Percentiles rank a stretch among this genome's conserved stretches.
Evolutionary conservation across 2,113 vertebrate genomes (phyloP).

Genomic region (Gadus macrocephalus): DNA sequence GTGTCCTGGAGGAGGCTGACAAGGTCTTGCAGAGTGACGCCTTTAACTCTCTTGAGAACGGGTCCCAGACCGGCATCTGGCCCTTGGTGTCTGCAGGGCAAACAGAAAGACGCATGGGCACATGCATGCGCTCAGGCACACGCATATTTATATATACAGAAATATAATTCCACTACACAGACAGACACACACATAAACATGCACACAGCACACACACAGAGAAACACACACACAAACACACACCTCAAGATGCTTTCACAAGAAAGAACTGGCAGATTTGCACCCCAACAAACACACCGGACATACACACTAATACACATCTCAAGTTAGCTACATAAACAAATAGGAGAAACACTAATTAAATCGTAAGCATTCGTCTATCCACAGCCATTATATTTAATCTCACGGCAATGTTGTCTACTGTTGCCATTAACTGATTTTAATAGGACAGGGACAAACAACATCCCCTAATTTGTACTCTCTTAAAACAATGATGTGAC

Average conservation of each 20-base stretch:
- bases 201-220: neutral
- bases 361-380: too few relatives aligned
- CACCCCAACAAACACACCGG: neutral
- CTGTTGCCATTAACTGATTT: neutral
- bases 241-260: conserved; percentile 4
- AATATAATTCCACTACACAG: neutral
- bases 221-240: neutral
- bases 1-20: conserved; percentile 61
- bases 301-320: neutral
- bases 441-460: neutral
- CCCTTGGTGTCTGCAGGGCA: conserved; percentile 30
- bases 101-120: conserved; percentile 33
- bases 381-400: too few relatives aligned
- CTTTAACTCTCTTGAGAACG: conserved; percentile 59
- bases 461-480: neutral
- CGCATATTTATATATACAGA: neutral
- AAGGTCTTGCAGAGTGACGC: conserved; percentile 58
- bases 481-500: neutral
- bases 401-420: neutral
- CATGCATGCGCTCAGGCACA: neutral
- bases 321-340: too few relatives aligned
- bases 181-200: neutral
- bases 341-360: too few relatives aligned
- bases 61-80: conserved; percentile 66
- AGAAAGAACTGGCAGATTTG: conserved; percentile 26